Evolutionary conservation across 2,888 invertebrate species (phyloP), one percentile per base, ranked within the genome.

Genomic region (Nymphalis urticae): DNA sequence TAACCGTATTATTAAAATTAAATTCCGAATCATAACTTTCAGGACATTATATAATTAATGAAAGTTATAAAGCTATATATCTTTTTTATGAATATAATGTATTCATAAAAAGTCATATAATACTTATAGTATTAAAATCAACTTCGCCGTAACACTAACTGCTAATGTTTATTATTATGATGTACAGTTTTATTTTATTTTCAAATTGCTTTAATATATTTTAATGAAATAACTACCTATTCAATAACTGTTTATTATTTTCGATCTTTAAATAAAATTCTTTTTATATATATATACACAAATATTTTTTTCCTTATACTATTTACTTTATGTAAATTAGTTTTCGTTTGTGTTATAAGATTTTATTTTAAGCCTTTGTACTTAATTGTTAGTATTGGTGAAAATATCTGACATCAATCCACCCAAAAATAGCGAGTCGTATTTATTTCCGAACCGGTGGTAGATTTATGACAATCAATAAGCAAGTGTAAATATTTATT

Each of bases 1-100:
- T 13, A 13, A 36, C 10, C 8, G 54, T 27, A 54, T 48, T 48
- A 21, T 21, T 1, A 0, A 50, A 19, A 51, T 51, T 21, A 51
- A 51, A 51, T 51, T 19, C 6, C 10, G 2, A 19, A 19, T 32
- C 9, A 51, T 19, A 9, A 42, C 9, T 50, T 48, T n/a, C n/a
- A n/a, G 48, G 1, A 48, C 6, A 10, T 19, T 51, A 19, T 51
- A 9, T 8, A 51, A 8, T 51, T 19, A 9, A 51, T 51, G 2
- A 51, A 8, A 51, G 19, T 51, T 8, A 21, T 51, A 21, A 10
- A 51, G 19, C 21, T 10, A 51, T 21, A 24, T 10, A 21, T 53
- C 21, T 27, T 27, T 13, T 54, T 54, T 54, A 54, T 54, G 54
- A 54, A 54, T 27, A 54, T 27, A 54, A 54, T 27, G 17, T 54